Percentiles rank a stretch among this genome's conserved stretches.
These are phyloP conservation scores for Trissoscelio sp. DNA, from an alignment of 2,888 invertebrate genomes.

Conservation along the genomic window DNA sequence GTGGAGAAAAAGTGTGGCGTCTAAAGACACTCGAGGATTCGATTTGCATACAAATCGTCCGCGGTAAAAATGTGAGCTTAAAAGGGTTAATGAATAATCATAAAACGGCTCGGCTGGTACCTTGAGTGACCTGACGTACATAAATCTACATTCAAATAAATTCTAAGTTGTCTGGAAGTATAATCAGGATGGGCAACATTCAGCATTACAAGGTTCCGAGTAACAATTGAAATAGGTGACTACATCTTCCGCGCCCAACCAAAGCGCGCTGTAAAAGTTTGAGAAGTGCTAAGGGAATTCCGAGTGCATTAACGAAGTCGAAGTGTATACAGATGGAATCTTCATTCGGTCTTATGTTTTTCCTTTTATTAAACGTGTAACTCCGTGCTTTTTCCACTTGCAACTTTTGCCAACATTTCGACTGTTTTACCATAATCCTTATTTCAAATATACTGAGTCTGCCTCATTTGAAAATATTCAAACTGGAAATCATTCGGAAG, in stretches of 20 bases:
- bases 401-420: conserved; percentile 13
- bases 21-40: conserved; percentile 31
- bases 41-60: conserved; percentile 61
- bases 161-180: conserved; percentile 38
- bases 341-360: conserved; percentile 31
- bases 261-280: conserved; percentile 40
- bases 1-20: too few species aligned
- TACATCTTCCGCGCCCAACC: not conserved
- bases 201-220: conserved; percentile 33
- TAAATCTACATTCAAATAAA: conserved; percentile 63
- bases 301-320: conserved; percentile 57
- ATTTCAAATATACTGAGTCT: conserved; percentile 18
- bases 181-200: conserved; percentile 21
- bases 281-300: conserved; percentile 44
- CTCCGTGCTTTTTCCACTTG: conserved; percentile 15
- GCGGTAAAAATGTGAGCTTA: conserved; percentile 44
- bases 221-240: conserved; percentile 60
- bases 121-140: conserved; percentile 48
- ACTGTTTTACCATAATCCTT: conserved; percentile 35
- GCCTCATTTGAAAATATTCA: conserved; percentile 24
- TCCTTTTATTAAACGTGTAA: conserved; percentile 55
- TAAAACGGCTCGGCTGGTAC: conserved; percentile 37
- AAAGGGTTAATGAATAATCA: conserved; percentile 63
- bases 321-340: conserved; percentile 52
- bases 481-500: not conserved